Conservation (phyloP, 1,140 invertebrate genomes). For the Aphis craccivora region DNA sequence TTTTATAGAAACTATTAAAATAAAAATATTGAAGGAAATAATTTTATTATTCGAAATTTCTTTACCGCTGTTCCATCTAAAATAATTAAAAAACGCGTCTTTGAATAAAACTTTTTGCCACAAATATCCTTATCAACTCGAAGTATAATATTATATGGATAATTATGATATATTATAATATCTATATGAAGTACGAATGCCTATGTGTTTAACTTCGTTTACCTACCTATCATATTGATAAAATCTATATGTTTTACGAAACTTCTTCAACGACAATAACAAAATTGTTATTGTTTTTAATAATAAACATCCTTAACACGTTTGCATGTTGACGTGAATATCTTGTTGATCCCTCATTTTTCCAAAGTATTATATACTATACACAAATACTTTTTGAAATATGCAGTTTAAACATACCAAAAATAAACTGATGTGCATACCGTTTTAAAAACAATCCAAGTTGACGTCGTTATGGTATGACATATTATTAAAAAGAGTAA, state of each 20-base stretch:
- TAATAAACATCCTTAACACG: background rate
- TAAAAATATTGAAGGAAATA: background rate
- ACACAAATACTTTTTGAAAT: background rate
- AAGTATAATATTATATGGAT: background rate
- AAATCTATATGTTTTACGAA: background rate
- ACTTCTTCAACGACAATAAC: background rate
- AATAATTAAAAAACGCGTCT: background rate
- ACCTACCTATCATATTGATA: background rate
- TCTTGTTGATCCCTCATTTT: background rate
- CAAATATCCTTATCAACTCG: background rate
- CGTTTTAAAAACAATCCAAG: background rate
- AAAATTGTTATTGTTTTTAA: background rate
- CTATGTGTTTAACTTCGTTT: background rate
- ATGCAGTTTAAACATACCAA: background rate
- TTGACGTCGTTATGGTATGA: background rate
- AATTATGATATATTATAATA: background rate
- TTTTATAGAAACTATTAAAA: conserved; percentile 18
- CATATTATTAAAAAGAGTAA: background rate
- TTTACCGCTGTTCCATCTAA: background rate
- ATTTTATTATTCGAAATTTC: background rate
- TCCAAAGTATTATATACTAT: background rate
- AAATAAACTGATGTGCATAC: background rate
- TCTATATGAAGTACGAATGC: background rate
- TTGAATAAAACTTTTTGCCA: background rate
- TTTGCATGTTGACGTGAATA: background rate